Evolutionary conservation across 1,140 invertebrate genomes (phyloP).

Genomic region (Drosophila hydei): DNA sequence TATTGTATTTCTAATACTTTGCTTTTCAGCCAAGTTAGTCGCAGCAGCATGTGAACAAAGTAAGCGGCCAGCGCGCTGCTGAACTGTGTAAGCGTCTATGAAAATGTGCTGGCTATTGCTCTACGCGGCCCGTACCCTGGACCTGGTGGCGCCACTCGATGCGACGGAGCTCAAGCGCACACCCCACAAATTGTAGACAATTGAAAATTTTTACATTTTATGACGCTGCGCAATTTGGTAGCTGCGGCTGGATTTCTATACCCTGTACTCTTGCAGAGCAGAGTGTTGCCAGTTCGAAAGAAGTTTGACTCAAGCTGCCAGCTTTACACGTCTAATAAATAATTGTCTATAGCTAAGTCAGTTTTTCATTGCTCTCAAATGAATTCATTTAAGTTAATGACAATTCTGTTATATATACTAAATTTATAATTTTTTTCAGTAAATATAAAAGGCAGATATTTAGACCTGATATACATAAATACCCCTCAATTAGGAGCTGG

Average conservation of each 20-base stretch:
- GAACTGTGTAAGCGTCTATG: conserved; percentile 73
- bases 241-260: conserved; percentile 37
- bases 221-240: conserved; percentile 79
- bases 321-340: no score
- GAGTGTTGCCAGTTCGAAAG: background rate
- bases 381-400: no score
- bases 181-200: conserved; percentile 74
- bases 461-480: no score
- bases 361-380: no score
- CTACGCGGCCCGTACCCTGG: background rate
- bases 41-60: conserved; percentile 79
- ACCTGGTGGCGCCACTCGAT: conserved; percentile 7
- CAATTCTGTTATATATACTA: no score
- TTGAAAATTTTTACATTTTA: conserved; percentile 81
- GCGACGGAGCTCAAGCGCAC: background rate
- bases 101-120: conserved; percentile 71
- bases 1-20: conserved; percentile 83
- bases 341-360: no score
- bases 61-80: conserved; percentile 75
- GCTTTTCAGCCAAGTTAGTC: conserved; percentile 76
- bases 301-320: no score
- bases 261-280: background rate
- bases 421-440: no score
- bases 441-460: no score
- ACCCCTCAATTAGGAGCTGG: no score